A percentile compares a stretch with the other conserved stretches of the same genome.
Conservation (phyloP, 1,140 invertebrate species). For the Euglossa dilemma region DNA sequence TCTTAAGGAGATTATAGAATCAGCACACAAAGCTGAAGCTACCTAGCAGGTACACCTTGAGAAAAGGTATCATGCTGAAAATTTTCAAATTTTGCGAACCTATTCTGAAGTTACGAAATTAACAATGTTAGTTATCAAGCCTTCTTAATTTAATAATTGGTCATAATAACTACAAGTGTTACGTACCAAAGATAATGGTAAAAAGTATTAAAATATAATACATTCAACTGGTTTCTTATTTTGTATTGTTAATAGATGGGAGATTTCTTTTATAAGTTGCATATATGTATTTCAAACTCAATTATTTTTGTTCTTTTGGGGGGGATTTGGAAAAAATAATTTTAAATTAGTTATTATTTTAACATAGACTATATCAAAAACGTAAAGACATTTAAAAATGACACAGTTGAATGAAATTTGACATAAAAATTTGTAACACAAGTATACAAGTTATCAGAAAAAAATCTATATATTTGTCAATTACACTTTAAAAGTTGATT, state of each 20-base stretch:
- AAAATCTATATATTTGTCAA: not conserved
- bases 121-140: slow-evolving; percentile 17
- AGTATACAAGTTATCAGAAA: slow-evolving; percentile 7
- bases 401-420: slow-evolving; percentile 35
- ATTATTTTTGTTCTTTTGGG: not conserved
- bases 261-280: slow-evolving; percentile 9
- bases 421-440: slow-evolving; percentile 18
- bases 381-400: not conserved
- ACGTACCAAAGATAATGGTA: slow-evolving; percentile 60
- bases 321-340: not conserved
- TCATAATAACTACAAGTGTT: slow-evolving; percentile 40
- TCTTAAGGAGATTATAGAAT: slow-evolving; percentile 95
- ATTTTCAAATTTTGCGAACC: not conserved
- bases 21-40: slow-evolving; percentile 85
- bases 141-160: slow-evolving; percentile 43
- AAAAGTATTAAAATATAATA: slow-evolving; percentile 18
- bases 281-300: not conserved
- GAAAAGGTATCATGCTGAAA: not conserved
- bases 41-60: slow-evolving; percentile 75
- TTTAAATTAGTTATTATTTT: not conserved
- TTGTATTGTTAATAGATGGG: not conserved
- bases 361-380: not conserved
- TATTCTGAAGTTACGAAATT: slow-evolving; percentile 21
- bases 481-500: not conserved
- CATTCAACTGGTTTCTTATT: slow-evolving; percentile 19